Evolutionary conservation across 1,140 invertebrate genomes (phyloP).

Genomic region (Danaus plexippus): DNA sequence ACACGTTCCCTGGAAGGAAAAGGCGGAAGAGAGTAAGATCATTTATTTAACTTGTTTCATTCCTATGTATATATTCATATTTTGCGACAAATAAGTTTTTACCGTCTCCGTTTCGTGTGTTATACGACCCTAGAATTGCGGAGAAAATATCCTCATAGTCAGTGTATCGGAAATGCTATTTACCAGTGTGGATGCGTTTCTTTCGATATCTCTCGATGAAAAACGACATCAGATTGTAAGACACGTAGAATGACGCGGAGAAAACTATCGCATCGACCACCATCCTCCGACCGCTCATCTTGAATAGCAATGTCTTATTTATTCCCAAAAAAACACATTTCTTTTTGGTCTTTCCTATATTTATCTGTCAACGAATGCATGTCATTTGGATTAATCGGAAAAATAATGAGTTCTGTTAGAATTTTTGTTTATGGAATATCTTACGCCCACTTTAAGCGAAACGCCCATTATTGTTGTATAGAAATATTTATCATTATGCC

Average conservation of each 20-base stretch:
- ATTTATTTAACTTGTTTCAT: too few species aligned
- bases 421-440: constrained; percentile 1
- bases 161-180: constrained; percentile 15
- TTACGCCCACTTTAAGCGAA: not conserved
- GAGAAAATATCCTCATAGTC: constrained; percentile 2
- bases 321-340: constrained; percentile 17
- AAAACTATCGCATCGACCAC: constrained; percentile 31
- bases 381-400: too few species aligned
- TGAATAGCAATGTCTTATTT: constrained; percentile 22
- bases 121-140: too few species aligned
- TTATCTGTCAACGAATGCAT: too few species aligned
- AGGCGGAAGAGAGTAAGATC: constrained; percentile 53
- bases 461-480: too few species aligned
- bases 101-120: too few species aligned
- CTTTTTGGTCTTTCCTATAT: constrained; percentile 27
- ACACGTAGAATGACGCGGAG: constrained; percentile 34
- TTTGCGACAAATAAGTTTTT: too few species aligned
- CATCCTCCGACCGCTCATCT: too few species aligned
- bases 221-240: constrained; percentile 34
- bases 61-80: too few species aligned
- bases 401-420: too few species aligned
- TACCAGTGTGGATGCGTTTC: constrained; percentile 22
- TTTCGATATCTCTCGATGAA: constrained; percentile 38
- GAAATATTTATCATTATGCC: too few species aligned
- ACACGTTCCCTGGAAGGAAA: constrained; percentile 62